Evolutionary conservation across 2,797 vertebrate genomes (phyloP).

Genomic region (Anguilla pacifica): DNA sequence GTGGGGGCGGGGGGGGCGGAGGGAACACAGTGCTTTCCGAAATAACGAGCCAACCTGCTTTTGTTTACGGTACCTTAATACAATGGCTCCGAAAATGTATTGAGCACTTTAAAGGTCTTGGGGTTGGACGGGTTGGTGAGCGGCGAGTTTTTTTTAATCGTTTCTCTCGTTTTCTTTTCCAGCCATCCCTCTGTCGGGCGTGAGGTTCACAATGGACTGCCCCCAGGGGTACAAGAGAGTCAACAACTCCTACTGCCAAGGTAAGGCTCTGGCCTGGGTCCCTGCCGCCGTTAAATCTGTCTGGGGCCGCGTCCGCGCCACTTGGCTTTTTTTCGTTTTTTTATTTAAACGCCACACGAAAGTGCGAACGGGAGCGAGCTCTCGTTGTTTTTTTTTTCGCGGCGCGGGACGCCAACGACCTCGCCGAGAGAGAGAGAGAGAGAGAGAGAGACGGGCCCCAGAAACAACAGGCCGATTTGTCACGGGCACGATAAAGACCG

Average conservation of each 20-base stretch:
- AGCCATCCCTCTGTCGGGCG: conserved; percentile 79
- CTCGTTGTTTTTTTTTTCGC: conserved; percentile 34
- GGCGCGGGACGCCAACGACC: neutral
- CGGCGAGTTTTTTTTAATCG: conserved; percentile 23
- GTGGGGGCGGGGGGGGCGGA: neutral
- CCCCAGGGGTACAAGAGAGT: conserved; percentile 90
- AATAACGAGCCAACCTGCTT: conserved; percentile 10
- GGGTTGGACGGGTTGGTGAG: neutral
- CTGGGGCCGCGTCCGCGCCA: conserved; percentile 18
- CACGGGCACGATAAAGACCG: conserved; percentile 25
- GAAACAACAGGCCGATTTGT: conserved; percentile 40
- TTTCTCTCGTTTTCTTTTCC: conserved; percentile 27
- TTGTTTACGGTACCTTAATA: neutral
- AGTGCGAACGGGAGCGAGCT: conserved; percentile 13
- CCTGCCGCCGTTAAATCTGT: conserved; percentile 21
- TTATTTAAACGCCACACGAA: neutral
- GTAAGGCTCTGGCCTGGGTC: conserved; percentile 63
- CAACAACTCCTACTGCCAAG: conserved; percentile 92
- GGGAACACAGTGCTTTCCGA: neutral
- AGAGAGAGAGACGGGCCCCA: conserved; percentile 24
- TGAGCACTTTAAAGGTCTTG: conserved; percentile 20
- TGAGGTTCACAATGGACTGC: conserved; percentile 81
- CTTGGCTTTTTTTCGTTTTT: conserved; percentile 15
- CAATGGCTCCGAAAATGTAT: conserved; percentile 7
- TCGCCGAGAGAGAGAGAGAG: neutral